Conservation (phyloP, 1,140 invertebrate genomes). For the Eumaeus atala region DNA sequence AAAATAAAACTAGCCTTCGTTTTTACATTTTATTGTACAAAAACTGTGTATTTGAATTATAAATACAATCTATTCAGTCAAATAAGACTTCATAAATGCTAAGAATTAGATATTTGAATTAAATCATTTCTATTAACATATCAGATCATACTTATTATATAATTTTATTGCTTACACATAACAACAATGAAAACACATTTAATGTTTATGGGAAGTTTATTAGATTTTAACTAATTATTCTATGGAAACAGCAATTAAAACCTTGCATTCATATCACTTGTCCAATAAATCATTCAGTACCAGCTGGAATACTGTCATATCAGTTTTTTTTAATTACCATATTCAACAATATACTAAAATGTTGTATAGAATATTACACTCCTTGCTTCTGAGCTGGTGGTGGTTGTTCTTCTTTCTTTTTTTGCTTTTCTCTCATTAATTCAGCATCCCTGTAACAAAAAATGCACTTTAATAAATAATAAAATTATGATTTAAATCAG, state of each 20-base stretch:
- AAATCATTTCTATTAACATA: constrained; percentile 18
- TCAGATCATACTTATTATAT: constrained; percentile 23
- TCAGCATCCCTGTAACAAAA: constrained; percentile 82
- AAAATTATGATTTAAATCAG: too few species aligned
- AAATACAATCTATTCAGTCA: constrained; percentile 65
- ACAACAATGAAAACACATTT: constrained; percentile 26
- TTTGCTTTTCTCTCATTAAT: constrained; percentile 87
- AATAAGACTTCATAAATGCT: constrained; percentile 59
- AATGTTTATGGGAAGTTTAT: constrained; percentile 25
- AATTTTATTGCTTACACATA: constrained; percentile 20
- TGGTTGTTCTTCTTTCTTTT: constrained; percentile 76
- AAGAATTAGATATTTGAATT: constrained; percentile 25
- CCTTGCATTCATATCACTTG: constrained; percentile 44
- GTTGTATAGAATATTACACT: constrained; percentile 55
- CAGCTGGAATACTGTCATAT: constrained; percentile 21
- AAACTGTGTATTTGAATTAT: constrained; percentile 49
- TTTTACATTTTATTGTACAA: constrained; percentile 59
- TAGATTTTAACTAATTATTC: constrained; percentile 23
- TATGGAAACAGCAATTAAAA: constrained; percentile 17
- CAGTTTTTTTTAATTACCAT: constrained; percentile 10
- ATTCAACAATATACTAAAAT: constrained; percentile 15
- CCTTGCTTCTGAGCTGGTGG: constrained; percentile 57
- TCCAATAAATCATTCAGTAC: constrained; percentile 39
- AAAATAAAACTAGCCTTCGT: constrained; percentile 36
- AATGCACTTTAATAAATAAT: too few species aligned